phyloP scores from a whole-genome alignment of 2,888 invertebrate genomes.

The Noctua pronuba region DNA sequence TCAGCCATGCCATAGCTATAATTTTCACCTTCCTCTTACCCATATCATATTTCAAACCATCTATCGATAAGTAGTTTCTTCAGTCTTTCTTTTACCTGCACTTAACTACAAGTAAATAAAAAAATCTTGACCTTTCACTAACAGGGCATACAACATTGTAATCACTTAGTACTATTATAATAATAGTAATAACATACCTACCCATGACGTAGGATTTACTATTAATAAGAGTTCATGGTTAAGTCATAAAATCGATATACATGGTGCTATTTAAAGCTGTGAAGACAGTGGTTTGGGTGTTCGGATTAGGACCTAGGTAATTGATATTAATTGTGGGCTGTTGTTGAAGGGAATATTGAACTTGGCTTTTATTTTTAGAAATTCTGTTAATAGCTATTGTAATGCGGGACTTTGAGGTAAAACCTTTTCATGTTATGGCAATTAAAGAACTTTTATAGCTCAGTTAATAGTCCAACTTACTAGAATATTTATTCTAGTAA shows the following conservation, averaged over 20 bases:
- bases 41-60: background rate
- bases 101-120: background rate
- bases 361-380: constrained; percentile 17
- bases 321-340: constrained; percentile 33
- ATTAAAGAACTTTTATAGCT: background rate
- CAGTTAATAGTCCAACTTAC: background rate
- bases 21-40: too few species aligned
- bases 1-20: too few species aligned
- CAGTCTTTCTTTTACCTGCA: background rate
- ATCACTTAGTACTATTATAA: constrained; percentile 8
- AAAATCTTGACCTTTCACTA: constrained; percentile 26
- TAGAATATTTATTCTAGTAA: background rate
- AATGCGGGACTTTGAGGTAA: background rate
- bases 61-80: background rate
- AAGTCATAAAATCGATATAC: constrained; percentile 38
- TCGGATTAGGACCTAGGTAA: constrained; percentile 5
- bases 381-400: background rate
- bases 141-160: background rate
- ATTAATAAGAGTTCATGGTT: constrained; percentile 44
- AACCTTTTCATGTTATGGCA: background rate
- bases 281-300: constrained; percentile 24
- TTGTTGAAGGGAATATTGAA: constrained; percentile 25
- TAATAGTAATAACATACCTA: background rate
- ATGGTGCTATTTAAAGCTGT: constrained; percentile 26
- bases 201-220: constrained; percentile 26